phyloP scores from a whole-genome alignment of 2,113 vertebrate genomes.

The Proteles cristata region DNA sequence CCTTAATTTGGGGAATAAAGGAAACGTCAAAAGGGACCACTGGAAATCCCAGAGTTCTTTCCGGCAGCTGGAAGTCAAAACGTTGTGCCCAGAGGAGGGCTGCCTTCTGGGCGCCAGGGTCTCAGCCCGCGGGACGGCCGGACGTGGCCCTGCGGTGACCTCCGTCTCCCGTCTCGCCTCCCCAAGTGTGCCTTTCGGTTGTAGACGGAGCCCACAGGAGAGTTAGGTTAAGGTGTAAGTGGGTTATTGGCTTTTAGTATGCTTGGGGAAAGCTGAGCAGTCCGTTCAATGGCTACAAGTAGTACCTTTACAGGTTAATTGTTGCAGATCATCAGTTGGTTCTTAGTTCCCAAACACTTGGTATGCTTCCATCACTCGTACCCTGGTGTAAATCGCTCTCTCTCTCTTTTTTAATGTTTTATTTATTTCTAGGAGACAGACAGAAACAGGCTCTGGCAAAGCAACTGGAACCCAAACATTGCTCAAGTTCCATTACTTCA shows the following conservation, averaged over 20 bases:
- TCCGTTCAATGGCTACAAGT: not conserved
- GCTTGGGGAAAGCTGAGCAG: conserved; percentile 20
- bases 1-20: not conserved
- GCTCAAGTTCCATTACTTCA: not conserved
- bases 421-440: no score
- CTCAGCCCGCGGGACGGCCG: no score
- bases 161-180: not conserved
- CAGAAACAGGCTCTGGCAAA: not conserved
- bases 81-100: not conserved
- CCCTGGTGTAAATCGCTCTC: no score
- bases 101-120: not conserved
- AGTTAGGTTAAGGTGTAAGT: conserved; percentile 46
- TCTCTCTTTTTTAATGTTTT: no score
- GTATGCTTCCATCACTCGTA: not conserved
- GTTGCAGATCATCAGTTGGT: not conserved
- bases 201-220: not conserved
- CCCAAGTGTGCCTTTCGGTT: conserved; percentile 8
- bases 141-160: not conserved
- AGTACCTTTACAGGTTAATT: not conserved
- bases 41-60: not conserved
- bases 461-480: not conserved
- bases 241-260: not conserved
- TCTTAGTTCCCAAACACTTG: conserved; percentile 29
- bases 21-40: not conserved
- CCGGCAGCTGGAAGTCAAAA: not conserved